These are phyloP conservation scores for Cheilosia scutellata DNA, from an alignment of 2,888 invertebrate species.

Conservation along the genomic window DNA sequence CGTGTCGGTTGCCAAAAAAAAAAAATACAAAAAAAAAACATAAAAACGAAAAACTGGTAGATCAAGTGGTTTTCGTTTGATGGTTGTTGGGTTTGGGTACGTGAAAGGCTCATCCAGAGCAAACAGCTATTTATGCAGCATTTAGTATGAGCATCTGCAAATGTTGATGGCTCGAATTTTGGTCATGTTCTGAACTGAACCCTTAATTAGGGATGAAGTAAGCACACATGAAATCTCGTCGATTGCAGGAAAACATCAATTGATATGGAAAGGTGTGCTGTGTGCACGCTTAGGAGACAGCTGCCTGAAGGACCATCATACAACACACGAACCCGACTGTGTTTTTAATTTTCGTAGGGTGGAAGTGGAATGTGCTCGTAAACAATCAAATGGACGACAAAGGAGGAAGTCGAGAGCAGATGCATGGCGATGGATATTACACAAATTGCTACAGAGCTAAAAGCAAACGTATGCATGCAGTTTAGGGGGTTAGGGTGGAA, in stretches of 20 bases:
- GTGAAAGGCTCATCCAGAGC: constrained; percentile 47
- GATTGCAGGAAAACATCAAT: constrained; percentile 59
- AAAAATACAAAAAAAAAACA: constrained; percentile 26
- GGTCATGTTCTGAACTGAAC: constrained; percentile 20
- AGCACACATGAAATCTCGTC: constrained; percentile 25
- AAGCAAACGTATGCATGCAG: background rate
- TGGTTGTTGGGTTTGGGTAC: constrained; percentile 15
- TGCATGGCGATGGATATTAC: constrained; percentile 12
- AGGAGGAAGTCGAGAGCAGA: constrained; percentile 45
- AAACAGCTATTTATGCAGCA: constrained; percentile 45
- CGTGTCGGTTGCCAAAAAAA: constrained; percentile 49
- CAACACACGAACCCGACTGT: background rate
- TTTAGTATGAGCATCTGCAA: constrained; percentile 65
- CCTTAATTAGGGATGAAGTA: constrained; percentile 64
- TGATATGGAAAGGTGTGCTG: constrained; percentile 54
- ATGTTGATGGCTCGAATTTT: constrained; percentile 23
- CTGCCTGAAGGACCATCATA: constrained; percentile 32
- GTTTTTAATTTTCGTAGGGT: constrained; percentile 30
- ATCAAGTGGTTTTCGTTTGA: constrained; percentile 63
- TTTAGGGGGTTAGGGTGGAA: constrained; percentile 2
- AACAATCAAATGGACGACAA: constrained; percentile 31
- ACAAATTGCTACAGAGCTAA: constrained; percentile 22
- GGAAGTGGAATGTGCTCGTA: constrained; percentile 50
- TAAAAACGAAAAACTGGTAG: constrained; percentile 48
- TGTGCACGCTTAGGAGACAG: constrained; percentile 55